phyloP scores from a whole-genome alignment of 1,140 invertebrate species.

The Odontomachus brunneus region DNA sequence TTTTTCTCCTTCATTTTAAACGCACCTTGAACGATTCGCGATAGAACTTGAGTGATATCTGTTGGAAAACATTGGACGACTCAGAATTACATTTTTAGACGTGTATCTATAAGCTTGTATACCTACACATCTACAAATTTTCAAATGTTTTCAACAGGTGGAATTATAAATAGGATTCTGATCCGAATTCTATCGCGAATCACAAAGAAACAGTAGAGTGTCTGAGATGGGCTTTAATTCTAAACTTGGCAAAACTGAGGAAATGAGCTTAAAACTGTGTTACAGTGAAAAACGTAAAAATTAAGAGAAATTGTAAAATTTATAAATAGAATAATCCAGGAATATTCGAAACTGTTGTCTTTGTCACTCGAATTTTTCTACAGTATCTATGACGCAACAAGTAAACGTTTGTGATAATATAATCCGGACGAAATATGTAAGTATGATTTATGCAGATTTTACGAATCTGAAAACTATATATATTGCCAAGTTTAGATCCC shows the following conservation, averaged over 20 bases:
- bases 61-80: too few relatives aligned
- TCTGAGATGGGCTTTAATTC: background rate
- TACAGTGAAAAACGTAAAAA: constrained; percentile 27
- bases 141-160: too few relatives aligned
- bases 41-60: too few relatives aligned
- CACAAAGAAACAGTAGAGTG: too few relatives aligned
- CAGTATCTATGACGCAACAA: constrained; percentile 33
- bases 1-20: background rate
- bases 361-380: constrained; percentile 2
- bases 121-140: too few relatives aligned
- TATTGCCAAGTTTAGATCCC: constrained; percentile 55
- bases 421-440: constrained; percentile 31
- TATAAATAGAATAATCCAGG: background rate
- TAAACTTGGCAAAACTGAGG: constrained; percentile 47
- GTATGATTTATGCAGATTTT: constrained; percentile 14
- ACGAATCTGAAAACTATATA: constrained; percentile 6
- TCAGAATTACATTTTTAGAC: too few relatives aligned
- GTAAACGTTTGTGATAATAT: background rate
- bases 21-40: too few relatives aligned
- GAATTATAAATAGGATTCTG: too few relatives aligned
- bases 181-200: too few relatives aligned
- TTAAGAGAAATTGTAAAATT: background rate
- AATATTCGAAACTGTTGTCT: constrained; percentile 13
- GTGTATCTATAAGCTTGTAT: too few relatives aligned
- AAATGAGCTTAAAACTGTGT: constrained; percentile 12